Evolutionary conservation across 1,140 invertebrate species (phyloP), one percentile per base, ranked within the genome.

Genomic region (Diprion similis): DNA sequence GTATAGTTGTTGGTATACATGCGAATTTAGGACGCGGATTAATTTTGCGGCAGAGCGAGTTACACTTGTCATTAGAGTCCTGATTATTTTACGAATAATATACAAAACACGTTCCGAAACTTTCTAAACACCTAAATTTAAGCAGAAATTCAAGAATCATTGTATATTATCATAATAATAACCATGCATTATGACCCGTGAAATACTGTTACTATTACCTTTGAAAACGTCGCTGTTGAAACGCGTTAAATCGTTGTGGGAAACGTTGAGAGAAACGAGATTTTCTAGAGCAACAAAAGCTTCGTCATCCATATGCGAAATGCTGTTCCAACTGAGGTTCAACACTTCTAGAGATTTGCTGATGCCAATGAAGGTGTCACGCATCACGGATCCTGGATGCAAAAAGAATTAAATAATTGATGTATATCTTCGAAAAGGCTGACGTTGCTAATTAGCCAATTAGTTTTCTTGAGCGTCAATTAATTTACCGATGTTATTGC

Each of bases 141-240:
- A 37, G 24, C 2, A 37, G 24, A 37, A 37, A 37, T 37, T 37
- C 24, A 37, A 37, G 24, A 37, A 37, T 4, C 24, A 37, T 37
- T 37, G 24, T 37, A 37, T 37, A 37, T 37, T 37, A 37, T 37
- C 24, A 37, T 37, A 37, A 37, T 37, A 59, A 17, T 15, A 59
- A 17, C 8, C 8, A 8, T 59, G 11, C 51, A 59, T 59, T 15
- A 9, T 59, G 51, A 59, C 11, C 18, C 19, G 37, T 45, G 66
- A 82, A 68, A 70, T 64, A 19, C 18, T 46, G 59, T 37, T 19
- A 51, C 37, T n/a, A n/a, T 74, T 85, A 89, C 90, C 93, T 87
- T 93, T 90, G 79, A 95, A 96, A 66, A 94, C 92, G 80, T 95
- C 94, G 81, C 94, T 95, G 83, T 95, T 95, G 80, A 96, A 91